Evolutionary conservation across 2,888 invertebrate species (phyloP).

Genomic region (Helicoverpa assulta): DNA sequence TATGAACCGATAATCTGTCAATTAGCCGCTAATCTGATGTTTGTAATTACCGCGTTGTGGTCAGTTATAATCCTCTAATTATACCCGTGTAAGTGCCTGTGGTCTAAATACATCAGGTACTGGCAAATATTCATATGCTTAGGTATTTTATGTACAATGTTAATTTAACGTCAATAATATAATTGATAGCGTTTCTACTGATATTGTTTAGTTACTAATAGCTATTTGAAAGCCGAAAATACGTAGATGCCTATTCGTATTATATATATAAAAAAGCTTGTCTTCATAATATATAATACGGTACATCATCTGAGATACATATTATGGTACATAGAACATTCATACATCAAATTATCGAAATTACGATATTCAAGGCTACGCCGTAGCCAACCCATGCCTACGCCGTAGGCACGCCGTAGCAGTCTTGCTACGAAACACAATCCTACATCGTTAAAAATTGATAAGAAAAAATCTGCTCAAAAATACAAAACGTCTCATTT

Average conservation of each 20-base stretch:
- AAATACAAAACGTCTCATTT: background rate
- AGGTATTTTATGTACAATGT: background rate
- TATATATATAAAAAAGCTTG: too few species aligned
- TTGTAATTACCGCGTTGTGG: constrained; percentile 28
- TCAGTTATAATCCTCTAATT: constrained; percentile 11
- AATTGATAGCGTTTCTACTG: too few species aligned
- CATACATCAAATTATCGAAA: too few species aligned
- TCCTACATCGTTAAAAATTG: too few species aligned
- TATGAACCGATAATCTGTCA: constrained; percentile 36
- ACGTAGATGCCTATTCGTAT: too few species aligned
- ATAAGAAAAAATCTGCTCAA: background rate
- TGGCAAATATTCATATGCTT: background rate
- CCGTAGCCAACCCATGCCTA: background rate
- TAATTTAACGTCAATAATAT: too few species aligned
- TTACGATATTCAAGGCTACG: too few species aligned
- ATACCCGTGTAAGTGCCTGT: background rate
- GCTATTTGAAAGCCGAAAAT: too few species aligned
- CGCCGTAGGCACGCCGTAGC: constrained; percentile 32
- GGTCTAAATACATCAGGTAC: background rate
- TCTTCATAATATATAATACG: too few species aligned
- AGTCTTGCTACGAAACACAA: background rate
- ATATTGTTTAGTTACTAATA: too few species aligned
- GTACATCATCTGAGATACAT: too few species aligned
- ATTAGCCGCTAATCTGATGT: constrained; percentile 33
- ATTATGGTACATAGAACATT: too few species aligned